Percentiles rank a stretch among this genome's conserved stretches.
phyloP scores from a whole-genome alignment of 2,888 invertebrate genomes.

The Andricus curvator region DNA sequence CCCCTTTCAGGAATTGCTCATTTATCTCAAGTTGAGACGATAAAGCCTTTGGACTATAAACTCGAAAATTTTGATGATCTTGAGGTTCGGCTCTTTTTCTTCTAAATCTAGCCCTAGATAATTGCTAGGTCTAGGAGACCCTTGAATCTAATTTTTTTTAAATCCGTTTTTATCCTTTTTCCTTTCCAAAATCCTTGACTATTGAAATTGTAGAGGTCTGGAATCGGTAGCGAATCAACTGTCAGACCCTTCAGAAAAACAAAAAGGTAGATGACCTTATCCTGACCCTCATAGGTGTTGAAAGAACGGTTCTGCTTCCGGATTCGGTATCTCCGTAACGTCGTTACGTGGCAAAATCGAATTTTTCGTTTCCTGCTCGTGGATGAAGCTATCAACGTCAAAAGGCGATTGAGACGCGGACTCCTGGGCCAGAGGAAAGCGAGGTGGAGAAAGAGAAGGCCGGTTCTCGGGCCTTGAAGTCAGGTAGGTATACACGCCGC shows the following conservation, averaged over 20 bases:
- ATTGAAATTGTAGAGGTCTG: no score
- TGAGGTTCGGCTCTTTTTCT: no score
- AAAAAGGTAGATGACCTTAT: constrained; percentile 6
- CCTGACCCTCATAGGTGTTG: constrained; percentile 19
- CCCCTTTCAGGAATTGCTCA: not conserved
- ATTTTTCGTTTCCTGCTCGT: constrained; percentile 53
- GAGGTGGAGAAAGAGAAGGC: not conserved
- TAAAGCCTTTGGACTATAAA: no score
- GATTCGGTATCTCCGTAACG: constrained; percentile 43
- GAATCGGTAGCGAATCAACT: constrained; percentile 5
- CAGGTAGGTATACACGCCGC: constrained; percentile 35
- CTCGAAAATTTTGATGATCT: no score
- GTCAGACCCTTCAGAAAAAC: no score
- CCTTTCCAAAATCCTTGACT: not conserved
- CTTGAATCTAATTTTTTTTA: no score
- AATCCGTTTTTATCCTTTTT: no score
- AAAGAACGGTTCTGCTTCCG: constrained; percentile 18
- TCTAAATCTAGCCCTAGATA: no score
- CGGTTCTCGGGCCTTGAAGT: constrained; percentile 24
- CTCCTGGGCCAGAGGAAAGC: not conserved
- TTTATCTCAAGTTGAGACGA: not conserved
- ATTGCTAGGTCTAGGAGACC: no score
- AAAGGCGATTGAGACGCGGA: constrained; percentile 38
- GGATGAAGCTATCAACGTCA: constrained; percentile 51
- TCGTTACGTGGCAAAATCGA: constrained; percentile 48